Percentiles rank a stretch among this genome's conserved stretches.
These are phyloP conservation scores for Enchytraeus crypticus DNA, from an alignment of 2,888 invertebrate genomes.

Conservation along the genomic window DNA sequence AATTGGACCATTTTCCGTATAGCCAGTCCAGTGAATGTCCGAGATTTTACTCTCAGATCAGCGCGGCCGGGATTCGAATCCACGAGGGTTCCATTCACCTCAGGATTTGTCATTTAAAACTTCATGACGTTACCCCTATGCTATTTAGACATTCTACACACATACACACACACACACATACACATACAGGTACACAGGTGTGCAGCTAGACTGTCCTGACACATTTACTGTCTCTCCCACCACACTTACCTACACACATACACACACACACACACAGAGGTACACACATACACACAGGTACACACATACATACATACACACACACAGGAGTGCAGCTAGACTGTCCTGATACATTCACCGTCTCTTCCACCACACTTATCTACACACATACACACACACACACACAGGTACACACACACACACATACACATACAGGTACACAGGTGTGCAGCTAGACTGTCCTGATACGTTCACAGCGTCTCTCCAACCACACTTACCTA, in stretches of 20 bases:
- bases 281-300: not conserved
- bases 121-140: no score
- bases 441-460: constrained; percentile 90
- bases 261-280: not conserved
- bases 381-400: not conserved
- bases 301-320: not conserved
- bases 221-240: not conserved
- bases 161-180: not conserved
- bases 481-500: constrained; percentile 92
- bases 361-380: constrained; percentile 2
- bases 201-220: no score
- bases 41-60: no score
- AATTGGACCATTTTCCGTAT: no score
- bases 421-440: constrained; percentile 42
- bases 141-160: no score
- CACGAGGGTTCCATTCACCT: no score
- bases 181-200: not conserved
- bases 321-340: not conserved
- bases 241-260: not conserved
- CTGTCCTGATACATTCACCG: not conserved
- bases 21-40: no score
- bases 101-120: no score
- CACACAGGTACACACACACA: not conserved
- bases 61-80: no score
- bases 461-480: constrained; percentile 94